A percentile compares a stretch with the other conserved stretches of the same genome.
Evolutionary conservation across 2,888 invertebrate species (phyloP).

Genomic region (Dasypolia templi): DNA sequence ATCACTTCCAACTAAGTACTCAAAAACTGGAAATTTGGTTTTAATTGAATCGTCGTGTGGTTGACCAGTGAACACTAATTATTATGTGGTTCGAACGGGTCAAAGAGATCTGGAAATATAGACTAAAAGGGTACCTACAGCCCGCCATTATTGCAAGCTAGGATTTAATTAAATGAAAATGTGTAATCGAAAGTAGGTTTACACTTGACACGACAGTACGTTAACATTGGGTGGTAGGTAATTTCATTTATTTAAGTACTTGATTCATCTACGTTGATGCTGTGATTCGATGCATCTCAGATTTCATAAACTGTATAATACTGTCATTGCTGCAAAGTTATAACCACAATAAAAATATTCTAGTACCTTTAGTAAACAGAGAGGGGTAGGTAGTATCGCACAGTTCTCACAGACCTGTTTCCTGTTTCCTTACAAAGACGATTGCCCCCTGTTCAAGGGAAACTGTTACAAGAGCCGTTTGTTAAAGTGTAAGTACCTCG

Average conservation of each 20-base stretch:
- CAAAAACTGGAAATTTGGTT: slow-evolving; percentile 38
- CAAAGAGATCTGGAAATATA: slow-evolving; percentile 38
- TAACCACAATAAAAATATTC: slow-evolving; percentile 10
- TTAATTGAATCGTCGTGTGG: slow-evolving; percentile 54
- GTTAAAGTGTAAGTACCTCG: slow-evolving; percentile 54
- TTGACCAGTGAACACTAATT: slow-evolving; percentile 50
- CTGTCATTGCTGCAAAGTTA: neutral
- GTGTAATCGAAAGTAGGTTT: slow-evolving; percentile 18
- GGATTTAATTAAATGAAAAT: slow-evolving; percentile 5
- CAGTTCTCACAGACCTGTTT: slow-evolving; percentile 24
- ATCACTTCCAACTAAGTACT: slow-evolving; percentile 4
- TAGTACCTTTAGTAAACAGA: slow-evolving; percentile 1
- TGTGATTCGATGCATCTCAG: neutral
- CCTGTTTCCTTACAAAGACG: slow-evolving; percentile 62
- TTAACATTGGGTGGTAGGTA: neutral
- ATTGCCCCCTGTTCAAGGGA: slow-evolving; percentile 63
- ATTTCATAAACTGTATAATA: slow-evolving; percentile 10
- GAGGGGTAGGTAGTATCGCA: slow-evolving; percentile 10
- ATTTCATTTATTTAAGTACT: neutral
- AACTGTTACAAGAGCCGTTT: slow-evolving; percentile 50
- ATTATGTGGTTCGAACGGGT: slow-evolving; percentile 32
- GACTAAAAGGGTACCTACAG: slow-evolving; percentile 14
- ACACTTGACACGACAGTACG: neutral
- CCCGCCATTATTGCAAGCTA: slow-evolving; percentile 1
- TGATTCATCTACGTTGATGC: neutral